Evolutionary conservation across 1,140 invertebrate species (phyloP).

Genomic region (Microplitis mediator): DNA sequence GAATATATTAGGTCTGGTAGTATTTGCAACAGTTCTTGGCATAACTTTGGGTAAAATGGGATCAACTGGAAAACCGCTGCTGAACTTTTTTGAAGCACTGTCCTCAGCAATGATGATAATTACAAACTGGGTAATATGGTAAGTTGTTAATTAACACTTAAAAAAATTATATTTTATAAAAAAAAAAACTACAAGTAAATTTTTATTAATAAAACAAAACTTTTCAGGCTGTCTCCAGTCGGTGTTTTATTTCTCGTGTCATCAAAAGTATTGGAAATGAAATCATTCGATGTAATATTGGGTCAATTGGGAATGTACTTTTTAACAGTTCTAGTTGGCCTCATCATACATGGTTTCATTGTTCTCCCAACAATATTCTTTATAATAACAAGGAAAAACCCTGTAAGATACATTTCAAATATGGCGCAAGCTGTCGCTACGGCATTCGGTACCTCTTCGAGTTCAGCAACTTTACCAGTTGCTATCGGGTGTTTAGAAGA

Average conservation of each 20-base stretch:
- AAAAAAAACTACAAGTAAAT: not conserved
- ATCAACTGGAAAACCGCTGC: slow-evolving; percentile 66
- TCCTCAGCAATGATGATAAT: slow-evolving; percentile 76
- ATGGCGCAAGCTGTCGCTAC: slow-evolving; percentile 78
- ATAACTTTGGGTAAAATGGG: slow-evolving; percentile 72
- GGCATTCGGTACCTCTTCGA: slow-evolving; percentile 80
- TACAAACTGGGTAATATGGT: slow-evolving; percentile 75
- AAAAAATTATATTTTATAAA: too few species aligned
- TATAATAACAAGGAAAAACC: slow-evolving; percentile 70
- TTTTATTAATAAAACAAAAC: slow-evolving; percentile 35
- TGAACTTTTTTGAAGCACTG: slow-evolving; percentile 69
- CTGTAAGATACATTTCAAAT: slow-evolving; percentile 72
- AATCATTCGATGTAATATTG: slow-evolving; percentile 73
- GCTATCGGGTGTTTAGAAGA: slow-evolving; percentile 81
- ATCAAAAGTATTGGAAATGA: slow-evolving; percentile 80
- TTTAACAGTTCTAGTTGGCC: slow-evolving; percentile 77
- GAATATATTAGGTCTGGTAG: slow-evolving; percentile 75
- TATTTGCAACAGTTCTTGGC: slow-evolving; percentile 71
- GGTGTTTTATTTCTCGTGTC: slow-evolving; percentile 83
- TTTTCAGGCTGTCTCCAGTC: slow-evolving; percentile 72
- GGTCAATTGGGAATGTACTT: slow-evolving; percentile 84
- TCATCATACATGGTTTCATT: slow-evolving; percentile 79
- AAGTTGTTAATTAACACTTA: slow-evolving; percentile 23
- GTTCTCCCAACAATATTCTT: slow-evolving; percentile 74
- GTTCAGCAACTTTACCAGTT: slow-evolving; percentile 75